Conservation (phyloP, 2,888 invertebrate genomes). For the Elysia crispata region DNA sequence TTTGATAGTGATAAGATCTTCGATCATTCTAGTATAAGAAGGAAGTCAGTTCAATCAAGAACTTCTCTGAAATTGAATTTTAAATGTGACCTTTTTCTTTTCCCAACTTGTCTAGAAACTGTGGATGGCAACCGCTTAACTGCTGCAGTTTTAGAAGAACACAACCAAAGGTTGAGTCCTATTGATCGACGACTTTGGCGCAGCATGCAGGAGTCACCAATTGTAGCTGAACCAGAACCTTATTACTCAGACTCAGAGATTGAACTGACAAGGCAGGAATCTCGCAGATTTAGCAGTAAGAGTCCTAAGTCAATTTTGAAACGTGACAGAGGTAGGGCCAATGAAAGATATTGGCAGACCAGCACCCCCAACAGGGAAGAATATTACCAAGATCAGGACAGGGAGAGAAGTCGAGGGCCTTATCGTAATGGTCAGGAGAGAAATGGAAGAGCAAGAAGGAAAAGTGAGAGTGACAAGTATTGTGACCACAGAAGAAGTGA, state of each 20-base stretch:
- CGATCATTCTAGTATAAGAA: too few species aligned
- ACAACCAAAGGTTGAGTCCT: constrained; percentile 35
- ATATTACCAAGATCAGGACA: too few species aligned
- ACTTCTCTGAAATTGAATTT: too few species aligned
- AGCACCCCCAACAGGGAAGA: too few species aligned
- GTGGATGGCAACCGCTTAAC: constrained; percentile 17
- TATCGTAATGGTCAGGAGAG: not conserved
- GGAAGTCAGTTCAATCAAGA: too few species aligned
- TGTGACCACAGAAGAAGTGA: not conserved
- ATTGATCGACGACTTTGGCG: constrained; percentile 41
- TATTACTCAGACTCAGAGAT: constrained; percentile 49
- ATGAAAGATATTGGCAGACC: too few species aligned
- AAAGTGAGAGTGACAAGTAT: constrained; percentile 31
- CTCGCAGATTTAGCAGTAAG: not conserved
- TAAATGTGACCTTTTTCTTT: too few species aligned
- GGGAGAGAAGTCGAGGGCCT: not conserved
- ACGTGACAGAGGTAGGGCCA: too few species aligned
- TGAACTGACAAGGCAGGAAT: constrained; percentile 3
- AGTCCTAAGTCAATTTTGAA: too few species aligned
- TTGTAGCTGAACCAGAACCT: constrained; percentile 1
- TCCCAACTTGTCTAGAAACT: too few species aligned
- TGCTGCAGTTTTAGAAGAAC: constrained; percentile 36
- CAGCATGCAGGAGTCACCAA: constrained; percentile 30
- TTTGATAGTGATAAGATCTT: too few species aligned
- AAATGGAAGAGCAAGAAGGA: not conserved